Base-by-base conservation (phyloP, 2,113 vertebrate species). In the Puma concolor region DNA sequence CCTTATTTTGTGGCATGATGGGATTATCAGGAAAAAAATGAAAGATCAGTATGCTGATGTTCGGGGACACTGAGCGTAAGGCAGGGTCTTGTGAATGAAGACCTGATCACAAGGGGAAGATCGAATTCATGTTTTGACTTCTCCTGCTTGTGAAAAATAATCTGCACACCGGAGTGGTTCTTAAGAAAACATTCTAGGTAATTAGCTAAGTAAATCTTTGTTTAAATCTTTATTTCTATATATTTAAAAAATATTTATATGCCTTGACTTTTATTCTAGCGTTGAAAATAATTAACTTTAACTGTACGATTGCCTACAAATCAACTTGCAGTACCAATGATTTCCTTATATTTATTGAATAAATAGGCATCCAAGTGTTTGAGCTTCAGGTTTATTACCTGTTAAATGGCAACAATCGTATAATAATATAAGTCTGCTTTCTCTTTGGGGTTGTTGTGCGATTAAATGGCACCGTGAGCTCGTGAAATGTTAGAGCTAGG, bases 121-220 rank as follows among this genome's bases (percentile, higher is more conserved):
- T 36, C 29, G 82, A 77, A 17, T 79, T 50, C 41, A 7, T 74
- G 15, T 80, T 76, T 92, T 85, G 25, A 25, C 16, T 85, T 96
- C 76, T 52, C 31, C 72, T 48, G 13, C 50, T 84, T 54, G 23
- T 52, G 93, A 25, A 81, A 88, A 93, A 88, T 88, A 76, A 72
- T 54, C 23, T 79, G 9, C 16, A 74, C 19, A 67, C 0, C 19
- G 27, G 23, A 94, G 64, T 50, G 19, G 44, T 74, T 95, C 57
- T 96, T 96, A 41, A 36, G 66, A 90, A 94, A 79, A 27, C 33
- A 84, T 69, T 87, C 52, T 48, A 92, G 29, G 52, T 64, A 83
- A 60, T 94, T 77, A 95, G 17, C 38, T 69, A 74, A 54, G 50
- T 63, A 57, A 91, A 23, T 91, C 17, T 71, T 69, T 57, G 25